A percentile compares a stretch with the other conserved stretches of the same genome.
phyloP scores from a whole-genome alignment of 2,888 invertebrate genomes.

The Epinotia brunnichana region DNA sequence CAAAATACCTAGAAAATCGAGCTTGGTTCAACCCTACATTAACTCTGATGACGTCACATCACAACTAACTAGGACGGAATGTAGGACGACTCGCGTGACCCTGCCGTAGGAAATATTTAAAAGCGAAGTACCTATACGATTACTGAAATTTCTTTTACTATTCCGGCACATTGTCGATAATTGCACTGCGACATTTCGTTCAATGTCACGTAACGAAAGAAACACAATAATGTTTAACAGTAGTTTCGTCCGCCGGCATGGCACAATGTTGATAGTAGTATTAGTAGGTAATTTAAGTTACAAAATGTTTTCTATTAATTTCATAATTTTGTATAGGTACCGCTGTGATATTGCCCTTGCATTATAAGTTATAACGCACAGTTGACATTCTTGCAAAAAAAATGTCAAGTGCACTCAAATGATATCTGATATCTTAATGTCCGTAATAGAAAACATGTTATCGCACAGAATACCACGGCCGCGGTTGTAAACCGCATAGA shows the following conservation, averaged over 20 bases:
- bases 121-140: constrained; percentile 20
- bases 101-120: constrained; percentile 42
- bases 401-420: constrained; percentile 35
- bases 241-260: constrained; percentile 1
- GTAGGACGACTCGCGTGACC: constrained; percentile 59
- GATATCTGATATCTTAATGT: constrained; percentile 40
- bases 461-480: constrained; percentile 37
- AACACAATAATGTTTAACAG: constrained; percentile 28
- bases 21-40: constrained; percentile 25
- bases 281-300: not conserved
- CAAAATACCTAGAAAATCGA: constrained; percentile 32
- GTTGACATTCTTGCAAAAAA: constrained; percentile 15
- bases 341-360: not conserved
- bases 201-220: constrained; percentile 33
- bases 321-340: not conserved
- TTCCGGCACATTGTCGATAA: constrained; percentile 29
- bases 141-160: constrained; percentile 28
- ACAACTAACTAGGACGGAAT: constrained; percentile 49
- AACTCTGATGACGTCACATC: constrained; percentile 33
- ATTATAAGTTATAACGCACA: not conserved
- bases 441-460: constrained; percentile 42
- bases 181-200: constrained; percentile 42
- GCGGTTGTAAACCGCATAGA: constrained; percentile 56
- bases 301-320: not conserved
- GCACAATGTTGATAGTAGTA: not conserved